Conservation (phyloP, 2,113 vertebrate species). For the Trogon surrucura region DNA sequence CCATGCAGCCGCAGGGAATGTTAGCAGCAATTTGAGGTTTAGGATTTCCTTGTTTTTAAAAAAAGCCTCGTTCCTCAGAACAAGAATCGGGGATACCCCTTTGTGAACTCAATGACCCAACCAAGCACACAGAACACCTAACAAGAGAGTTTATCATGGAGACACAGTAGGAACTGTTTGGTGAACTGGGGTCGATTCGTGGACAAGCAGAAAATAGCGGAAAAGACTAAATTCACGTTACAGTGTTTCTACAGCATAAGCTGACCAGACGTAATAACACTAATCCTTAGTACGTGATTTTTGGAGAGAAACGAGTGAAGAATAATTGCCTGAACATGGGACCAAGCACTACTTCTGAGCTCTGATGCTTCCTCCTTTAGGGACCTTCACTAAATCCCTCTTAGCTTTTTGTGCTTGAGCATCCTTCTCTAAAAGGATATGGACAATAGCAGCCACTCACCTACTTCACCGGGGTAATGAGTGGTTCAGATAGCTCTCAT, state of each 20-base stretch:
- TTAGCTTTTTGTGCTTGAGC: background rate
- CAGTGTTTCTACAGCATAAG: background rate
- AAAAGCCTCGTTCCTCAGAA: background rate
- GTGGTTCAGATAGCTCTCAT: slow-evolving; percentile 51
- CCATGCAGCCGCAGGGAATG: background rate
- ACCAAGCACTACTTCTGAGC: background rate
- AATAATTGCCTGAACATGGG: background rate
- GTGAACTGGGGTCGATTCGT: background rate
- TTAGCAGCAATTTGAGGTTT: background rate
- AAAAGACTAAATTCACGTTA: background rate
- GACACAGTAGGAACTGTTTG: background rate
- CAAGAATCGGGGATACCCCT: background rate
- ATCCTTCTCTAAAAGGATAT: slow-evolving; percentile 37
- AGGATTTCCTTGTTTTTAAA: background rate
- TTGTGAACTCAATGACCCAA: background rate
- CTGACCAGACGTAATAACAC: background rate
- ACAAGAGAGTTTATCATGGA: background rate
- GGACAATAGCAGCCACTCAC: slow-evolving; percentile 42
- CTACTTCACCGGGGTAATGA: slow-evolving; percentile 13
- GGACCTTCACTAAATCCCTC: background rate
- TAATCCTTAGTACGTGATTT: background rate
- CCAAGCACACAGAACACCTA: background rate
- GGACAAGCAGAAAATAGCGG: background rate
- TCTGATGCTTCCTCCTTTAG: background rate
- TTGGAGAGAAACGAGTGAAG: slow-evolving; percentile 8